Base-by-base conservation (phyloP, 2,113 vertebrate genomes). In the Pheucticus melanocephalus region DNA sequence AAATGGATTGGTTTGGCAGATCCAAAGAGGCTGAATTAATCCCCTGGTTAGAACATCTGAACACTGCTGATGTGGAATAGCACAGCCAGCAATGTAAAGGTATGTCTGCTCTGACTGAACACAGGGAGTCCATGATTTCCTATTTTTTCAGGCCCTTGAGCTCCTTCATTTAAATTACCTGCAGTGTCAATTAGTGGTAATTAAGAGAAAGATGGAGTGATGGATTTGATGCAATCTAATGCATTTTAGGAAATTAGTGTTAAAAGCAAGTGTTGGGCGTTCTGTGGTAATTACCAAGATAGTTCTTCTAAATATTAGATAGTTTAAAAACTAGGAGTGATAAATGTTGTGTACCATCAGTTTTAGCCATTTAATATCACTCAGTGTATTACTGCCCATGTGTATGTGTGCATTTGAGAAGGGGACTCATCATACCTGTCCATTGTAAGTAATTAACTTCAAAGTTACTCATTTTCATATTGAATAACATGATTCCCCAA, bases 141-240 rank as follows among this genome's bases (percentile, higher is more conserved):
- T 54, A 78, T 37, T 51, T 94, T 80, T 75, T 88, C 68, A 94
- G 64, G 39, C 72, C 51, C 86, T 92, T 91, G 56, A 92, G 68
- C 54, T 70, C 50, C 73, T 84, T 86, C 9, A 14, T 59, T 94
- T 92, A 82, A 94, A 91, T 51, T 64, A 86, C 22, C 27, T 78
- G 27, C 69, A 69, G 59, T 70, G 72, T 66, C 85, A 88, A 47
- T 96, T 88, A 93, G 82, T 51, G 69, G 40, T 66, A 93, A 92
- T 86, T 95, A 91, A 83, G 72, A 82, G 12, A 69, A 15, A 42
- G 65, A 42, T 65, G 44, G 47, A 83, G 68, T 60, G 54, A 93
- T 88, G 69, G 56, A 82, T 84, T 93, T 86, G 68, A 88, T 68
- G 51, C 40, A 82, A 68, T 90, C 47, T 53, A 88, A 86, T 86